Evolutionary conservation across 2,113 vertebrate genomes (phyloP), one percentile per base, ranked within the genome.

Genomic region (Centropristis striata): DNA sequence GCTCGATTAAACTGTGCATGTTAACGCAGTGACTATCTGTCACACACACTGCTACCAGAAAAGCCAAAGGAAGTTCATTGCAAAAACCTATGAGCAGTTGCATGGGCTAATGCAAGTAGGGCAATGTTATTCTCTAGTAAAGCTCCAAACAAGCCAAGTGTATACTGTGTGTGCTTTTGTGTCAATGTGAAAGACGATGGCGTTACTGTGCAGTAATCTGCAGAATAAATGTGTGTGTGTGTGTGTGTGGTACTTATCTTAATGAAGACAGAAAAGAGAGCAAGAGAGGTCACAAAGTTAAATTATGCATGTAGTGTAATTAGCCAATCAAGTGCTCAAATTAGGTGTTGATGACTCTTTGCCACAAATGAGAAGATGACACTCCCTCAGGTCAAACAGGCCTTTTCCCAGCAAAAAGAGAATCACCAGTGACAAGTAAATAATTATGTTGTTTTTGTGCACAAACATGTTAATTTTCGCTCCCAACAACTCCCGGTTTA

Each of bases 251-350:
- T 67, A 37, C 32, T 75, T 39, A 67, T 76, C 73, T 57, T 58
- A 78, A 85, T 83, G 68, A 64, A 78, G 75, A 84, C 75, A 65
- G 58, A 72, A 67, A 61, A 66, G 50, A 44, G 16, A 60, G 59
- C 0, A 14, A 50, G 59, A 76, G 42, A 64, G 67, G 78, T 70
- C 61, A 71, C 66, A 74, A 55, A 85, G 80, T 80, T 90, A 86
- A 92, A 86, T 92, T 85, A 86, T 87, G 84, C 84, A 86, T 90
- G 85, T 78, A 58, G 81, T 76, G 23, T 87, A 86, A 90, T 92
- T 84, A 87, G 76, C 81, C 78, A 83, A 87, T 86, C 84, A 83
- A 85, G 67, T 83, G 71, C 80, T 91, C 70, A 84, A 90, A 92
- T 91, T 79, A 87, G 71, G 89, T 81, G 80, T 81, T 89, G 80